Evolutionary conservation across 2,797 vertebrate species (phyloP).

Genomic region (Cynopterus sphinx): DNA sequence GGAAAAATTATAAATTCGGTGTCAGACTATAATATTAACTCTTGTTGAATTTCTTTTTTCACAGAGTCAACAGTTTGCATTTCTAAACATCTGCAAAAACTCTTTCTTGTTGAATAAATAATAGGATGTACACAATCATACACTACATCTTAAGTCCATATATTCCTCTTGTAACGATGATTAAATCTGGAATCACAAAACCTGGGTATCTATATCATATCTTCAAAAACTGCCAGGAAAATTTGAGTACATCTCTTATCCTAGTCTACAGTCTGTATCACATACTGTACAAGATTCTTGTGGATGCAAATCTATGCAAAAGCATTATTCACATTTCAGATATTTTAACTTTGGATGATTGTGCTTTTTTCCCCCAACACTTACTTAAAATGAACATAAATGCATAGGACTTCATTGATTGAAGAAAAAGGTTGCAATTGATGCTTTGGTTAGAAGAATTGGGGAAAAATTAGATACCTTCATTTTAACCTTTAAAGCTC

Average conservation of each 20-base stretch:
- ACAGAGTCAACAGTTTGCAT: background rate
- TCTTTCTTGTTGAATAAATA: background rate
- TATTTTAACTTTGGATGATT: background rate
- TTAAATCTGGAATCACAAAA: background rate
- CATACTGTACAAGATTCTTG: background rate
- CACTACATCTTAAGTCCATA: background rate
- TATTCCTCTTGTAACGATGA: background rate
- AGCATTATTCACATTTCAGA: background rate
- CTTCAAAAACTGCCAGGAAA: background rate
- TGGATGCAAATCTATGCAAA: background rate
- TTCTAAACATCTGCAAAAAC: conserved; percentile 6
- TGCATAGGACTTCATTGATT: background rate
- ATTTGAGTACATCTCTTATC: background rate
- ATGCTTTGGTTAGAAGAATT: background rate
- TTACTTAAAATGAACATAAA: background rate
- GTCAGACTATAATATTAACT: background rate
- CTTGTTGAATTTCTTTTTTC: background rate
- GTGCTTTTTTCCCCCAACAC: background rate
- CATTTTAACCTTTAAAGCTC: background rate
- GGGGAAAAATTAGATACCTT: background rate
- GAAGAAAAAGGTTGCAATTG: background rate
- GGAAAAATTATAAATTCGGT: conserved; percentile 26
- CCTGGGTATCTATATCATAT: background rate
- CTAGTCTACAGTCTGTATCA: background rate
- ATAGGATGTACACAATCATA: background rate